These are phyloP conservation scores for Machaerirhynchus nigripectus DNA, from an alignment of 2,113 vertebrate genomes.

Conservation along the genomic window DNA sequence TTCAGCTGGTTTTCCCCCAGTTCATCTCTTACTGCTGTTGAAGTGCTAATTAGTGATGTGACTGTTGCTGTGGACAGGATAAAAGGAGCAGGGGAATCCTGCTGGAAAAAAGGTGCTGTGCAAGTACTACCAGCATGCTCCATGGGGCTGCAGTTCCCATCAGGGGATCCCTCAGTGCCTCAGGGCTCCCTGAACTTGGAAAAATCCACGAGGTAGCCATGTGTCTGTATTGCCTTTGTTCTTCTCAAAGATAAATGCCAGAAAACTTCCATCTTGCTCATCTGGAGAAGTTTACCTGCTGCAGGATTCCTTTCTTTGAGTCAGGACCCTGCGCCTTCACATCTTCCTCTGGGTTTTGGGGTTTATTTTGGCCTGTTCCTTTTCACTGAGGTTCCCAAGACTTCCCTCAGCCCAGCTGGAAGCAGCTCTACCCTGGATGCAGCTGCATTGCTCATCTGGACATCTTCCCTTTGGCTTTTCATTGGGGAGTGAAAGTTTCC, in stretches of 20 bases:
- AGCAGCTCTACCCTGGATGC: background rate
- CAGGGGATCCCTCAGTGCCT: background rate
- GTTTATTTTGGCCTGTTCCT: background rate
- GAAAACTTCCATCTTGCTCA: background rate
- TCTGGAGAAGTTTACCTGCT: background rate
- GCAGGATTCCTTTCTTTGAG: background rate
- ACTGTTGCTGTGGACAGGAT: background rate
- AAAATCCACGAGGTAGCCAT: background rate
- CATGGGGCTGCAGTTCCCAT: background rate
- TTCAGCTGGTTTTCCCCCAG: background rate
- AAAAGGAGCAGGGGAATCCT: background rate
- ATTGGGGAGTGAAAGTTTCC: background rate
- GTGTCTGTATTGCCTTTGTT: background rate
- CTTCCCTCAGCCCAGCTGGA: background rate
- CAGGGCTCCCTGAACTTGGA: background rate
- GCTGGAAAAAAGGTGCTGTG: background rate
- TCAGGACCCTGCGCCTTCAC: rapidly evolving
- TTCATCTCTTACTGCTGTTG: background rate
- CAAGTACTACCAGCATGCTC: rapidly evolving
- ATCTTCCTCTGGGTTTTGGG: background rate
- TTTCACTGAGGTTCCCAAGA: background rate
- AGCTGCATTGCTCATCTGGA: background rate
- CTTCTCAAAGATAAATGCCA: background rate
- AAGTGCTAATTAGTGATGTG: background rate
- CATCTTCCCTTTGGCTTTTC: background rate